phyloP scores from a whole-genome alignment of 1,140 invertebrate species.

The Euura lappo region DNA sequence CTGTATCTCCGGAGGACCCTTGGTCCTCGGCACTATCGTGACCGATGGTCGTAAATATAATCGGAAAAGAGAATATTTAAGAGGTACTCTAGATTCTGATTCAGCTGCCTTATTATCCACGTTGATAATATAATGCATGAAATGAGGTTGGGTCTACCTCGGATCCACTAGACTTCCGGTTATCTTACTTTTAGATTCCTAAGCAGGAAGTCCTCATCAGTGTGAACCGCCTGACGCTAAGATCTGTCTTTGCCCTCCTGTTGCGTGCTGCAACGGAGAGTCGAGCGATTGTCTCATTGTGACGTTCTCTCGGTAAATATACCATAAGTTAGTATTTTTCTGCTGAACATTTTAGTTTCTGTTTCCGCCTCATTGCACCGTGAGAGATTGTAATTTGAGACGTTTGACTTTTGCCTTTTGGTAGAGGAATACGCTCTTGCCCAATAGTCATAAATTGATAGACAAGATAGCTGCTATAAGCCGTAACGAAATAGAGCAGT shows the following conservation, averaged over 20 bases:
- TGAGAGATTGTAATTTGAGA: too few relatives aligned
- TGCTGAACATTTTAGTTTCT: too few relatives aligned
- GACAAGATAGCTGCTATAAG: too few relatives aligned
- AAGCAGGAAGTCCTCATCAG: conserved; percentile 38
- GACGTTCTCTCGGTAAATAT: neutral
- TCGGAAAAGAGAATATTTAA: neutral
- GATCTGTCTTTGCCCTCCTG: neutral
- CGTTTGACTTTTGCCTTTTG: too few relatives aligned
- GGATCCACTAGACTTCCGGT: conserved; percentile 31
- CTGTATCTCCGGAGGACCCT: neutral
- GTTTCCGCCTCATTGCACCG: too few relatives aligned
- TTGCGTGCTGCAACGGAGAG: neutral
- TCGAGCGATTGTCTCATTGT: neutral
- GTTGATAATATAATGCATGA: neutral
- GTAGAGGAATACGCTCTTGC: too few relatives aligned
- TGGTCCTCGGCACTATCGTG: neutral
- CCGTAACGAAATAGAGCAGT: too few relatives aligned
- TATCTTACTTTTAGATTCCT: conserved; percentile 24
- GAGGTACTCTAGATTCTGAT: neutral
- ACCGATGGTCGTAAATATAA: neutral
- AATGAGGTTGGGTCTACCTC: neutral
- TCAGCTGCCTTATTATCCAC: neutral
- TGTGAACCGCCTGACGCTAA: neutral
- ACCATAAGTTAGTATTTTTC: too few relatives aligned
- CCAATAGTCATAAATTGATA: too few relatives aligned